Conservation (phyloP, 2,797 vertebrate species). For the Megalops cyprinoides region DNA sequence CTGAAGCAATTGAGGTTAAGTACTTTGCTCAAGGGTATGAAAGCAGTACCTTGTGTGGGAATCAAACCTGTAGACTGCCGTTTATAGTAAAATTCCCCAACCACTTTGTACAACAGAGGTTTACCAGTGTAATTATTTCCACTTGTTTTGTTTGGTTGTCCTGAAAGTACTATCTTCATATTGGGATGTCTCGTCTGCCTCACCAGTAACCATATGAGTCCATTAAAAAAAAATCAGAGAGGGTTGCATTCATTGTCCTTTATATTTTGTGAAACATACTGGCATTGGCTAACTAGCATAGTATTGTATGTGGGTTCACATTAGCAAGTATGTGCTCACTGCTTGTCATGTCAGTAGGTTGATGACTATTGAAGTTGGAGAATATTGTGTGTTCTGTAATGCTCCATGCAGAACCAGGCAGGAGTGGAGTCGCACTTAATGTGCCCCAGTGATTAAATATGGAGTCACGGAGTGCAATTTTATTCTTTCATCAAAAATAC, state of each 20-base stretch:
- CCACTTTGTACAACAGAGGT: background rate
- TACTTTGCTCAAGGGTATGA: background rate
- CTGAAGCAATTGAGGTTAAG: background rate
- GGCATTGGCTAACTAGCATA: background rate
- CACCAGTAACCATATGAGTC: background rate
- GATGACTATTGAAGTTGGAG: background rate
- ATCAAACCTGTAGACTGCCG: background rate
- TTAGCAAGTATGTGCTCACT: background rate
- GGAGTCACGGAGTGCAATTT: background rate
- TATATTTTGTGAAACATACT: background rate
- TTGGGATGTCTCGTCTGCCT: background rate
- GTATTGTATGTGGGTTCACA: background rate
- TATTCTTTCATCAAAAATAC: background rate
- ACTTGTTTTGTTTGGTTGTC: background rate
- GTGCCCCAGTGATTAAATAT: background rate
- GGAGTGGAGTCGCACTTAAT: background rate
- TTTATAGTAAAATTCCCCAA: background rate
- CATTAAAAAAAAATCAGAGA: background rate
- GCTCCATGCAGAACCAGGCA: background rate
- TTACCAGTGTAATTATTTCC: too few relatives aligned
- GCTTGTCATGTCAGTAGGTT: background rate
- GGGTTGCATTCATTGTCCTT: background rate
- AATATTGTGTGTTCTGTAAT: background rate
- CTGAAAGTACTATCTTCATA: background rate
- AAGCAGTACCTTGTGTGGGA: background rate